These are phyloP conservation scores for Regulus satrapa DNA, from an alignment of 2,113 vertebrate genomes.

Conservation along the genomic window DNA sequence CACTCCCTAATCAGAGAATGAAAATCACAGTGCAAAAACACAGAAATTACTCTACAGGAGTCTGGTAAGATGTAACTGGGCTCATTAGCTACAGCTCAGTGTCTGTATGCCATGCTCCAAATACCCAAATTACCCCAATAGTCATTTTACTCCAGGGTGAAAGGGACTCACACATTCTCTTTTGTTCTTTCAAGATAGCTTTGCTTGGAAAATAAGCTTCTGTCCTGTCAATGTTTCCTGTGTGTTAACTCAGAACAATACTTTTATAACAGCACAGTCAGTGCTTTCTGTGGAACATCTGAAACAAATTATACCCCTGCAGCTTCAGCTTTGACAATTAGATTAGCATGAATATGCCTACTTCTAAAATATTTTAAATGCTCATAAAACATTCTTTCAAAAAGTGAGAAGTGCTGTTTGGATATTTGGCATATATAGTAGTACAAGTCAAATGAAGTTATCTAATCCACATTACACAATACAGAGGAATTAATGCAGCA, in stretches of 20 bases:
- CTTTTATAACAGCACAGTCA: not conserved
- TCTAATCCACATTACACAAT: not conserved
- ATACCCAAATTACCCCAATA: not conserved
- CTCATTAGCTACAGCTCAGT: not conserved
- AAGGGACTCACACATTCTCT: not conserved
- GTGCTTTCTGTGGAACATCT: not conserved
- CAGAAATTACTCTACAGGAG: not conserved
- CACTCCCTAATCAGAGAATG: not conserved
- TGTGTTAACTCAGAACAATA: not conserved
- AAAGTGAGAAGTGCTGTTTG: not conserved
- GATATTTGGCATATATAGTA: not conserved
- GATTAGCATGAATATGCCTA: not conserved
- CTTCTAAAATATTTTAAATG: conserved; percentile 8
- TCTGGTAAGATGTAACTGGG: not conserved
- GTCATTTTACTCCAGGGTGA: not conserved
- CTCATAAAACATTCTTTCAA: not conserved
- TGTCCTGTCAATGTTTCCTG: not conserved
- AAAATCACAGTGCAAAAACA: not conserved
- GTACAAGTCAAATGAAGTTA: not conserved
- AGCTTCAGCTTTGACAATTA: not conserved
- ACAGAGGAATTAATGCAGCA: not conserved
- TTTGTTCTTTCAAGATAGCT: not conserved
- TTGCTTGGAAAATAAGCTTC: conserved; percentile 12
- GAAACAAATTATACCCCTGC: not conserved
- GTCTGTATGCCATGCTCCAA: not conserved